Conservation (phyloP, 2,888 invertebrate species). For the Dexiosoma caninum region DNA sequence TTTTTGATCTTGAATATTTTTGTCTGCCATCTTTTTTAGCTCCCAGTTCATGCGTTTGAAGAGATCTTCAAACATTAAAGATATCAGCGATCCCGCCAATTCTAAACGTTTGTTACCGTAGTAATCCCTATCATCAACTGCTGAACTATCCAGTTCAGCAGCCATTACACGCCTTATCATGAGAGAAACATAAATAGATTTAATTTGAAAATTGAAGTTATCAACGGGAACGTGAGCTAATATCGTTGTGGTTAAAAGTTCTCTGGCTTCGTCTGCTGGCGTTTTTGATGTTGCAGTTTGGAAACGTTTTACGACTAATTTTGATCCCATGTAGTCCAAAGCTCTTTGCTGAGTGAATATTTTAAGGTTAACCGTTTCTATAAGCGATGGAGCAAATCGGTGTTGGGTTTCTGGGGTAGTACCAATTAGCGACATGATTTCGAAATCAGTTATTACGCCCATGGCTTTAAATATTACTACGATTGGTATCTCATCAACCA, state of each 20-base stretch:
- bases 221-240: constrained; percentile 95
- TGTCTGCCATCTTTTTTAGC: constrained; percentile 94
- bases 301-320: constrained; percentile 79
- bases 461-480: constrained; percentile 97
- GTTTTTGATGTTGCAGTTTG: constrained; percentile 83
- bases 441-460: constrained; percentile 94
- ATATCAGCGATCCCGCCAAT: constrained; percentile 94
- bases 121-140: constrained; percentile 98
- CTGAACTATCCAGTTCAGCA: constrained; percentile 86
- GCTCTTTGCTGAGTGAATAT: constrained; percentile 94
- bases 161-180: constrained; percentile 94
- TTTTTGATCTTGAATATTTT: constrained; percentile 97
- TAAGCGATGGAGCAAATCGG: constrained; percentile 90
- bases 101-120: constrained; percentile 99
- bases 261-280: constrained; percentile 93
- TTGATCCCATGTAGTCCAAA: constrained; percentile 82
- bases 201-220: constrained; percentile 85
- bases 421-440: constrained; percentile 92
- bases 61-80: constrained; percentile 98
- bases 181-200: constrained; percentile 92
- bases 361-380: constrained; percentile 91
- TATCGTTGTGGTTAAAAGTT: constrained; percentile 92
- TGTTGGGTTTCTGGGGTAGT: constrained; percentile 87
- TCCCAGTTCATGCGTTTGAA: constrained; percentile 98
- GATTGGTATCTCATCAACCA: constrained; percentile 96